Evolutionary conservation across 2,113 vertebrate genomes (phyloP).

Genomic region (Grammomys dolichurus): DNA sequence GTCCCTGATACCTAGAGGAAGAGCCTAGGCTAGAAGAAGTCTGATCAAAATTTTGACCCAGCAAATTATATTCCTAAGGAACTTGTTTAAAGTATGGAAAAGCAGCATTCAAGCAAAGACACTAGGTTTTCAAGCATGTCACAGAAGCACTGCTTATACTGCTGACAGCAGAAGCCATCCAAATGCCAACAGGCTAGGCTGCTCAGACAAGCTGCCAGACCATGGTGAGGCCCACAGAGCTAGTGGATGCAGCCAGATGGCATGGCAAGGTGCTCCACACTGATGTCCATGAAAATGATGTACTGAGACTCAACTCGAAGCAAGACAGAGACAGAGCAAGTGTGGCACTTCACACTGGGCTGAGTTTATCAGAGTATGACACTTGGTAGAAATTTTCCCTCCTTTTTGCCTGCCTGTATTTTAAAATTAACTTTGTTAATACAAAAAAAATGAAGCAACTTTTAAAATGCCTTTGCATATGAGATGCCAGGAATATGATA

Average conservation of each 20-base stretch:
- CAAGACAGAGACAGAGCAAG: background rate
- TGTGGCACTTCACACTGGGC: background rate
- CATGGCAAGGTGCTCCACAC: background rate
- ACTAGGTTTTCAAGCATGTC: conserved; percentile 28
- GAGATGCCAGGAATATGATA: conserved; percentile 7
- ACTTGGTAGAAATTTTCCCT: background rate
- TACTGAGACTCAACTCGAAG: background rate
- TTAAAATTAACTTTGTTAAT: conserved; percentile 1
- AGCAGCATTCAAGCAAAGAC: background rate
- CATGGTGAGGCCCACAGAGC: background rate
- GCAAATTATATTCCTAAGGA: background rate
- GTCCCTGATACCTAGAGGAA: conserved; percentile 12
- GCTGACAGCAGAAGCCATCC: background rate
- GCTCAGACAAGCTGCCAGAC: background rate
- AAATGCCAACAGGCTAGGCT: background rate
- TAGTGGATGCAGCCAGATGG: background rate
- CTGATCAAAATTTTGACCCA: conserved; percentile 14
- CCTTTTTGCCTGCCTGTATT: background rate
- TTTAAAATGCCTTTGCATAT: background rate
- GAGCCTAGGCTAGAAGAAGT: background rate
- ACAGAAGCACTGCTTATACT: background rate
- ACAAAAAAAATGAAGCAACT: background rate
- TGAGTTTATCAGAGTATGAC: background rate
- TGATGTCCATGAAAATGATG: background rate
- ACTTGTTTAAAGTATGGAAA: conserved; percentile 43